Base-by-base conservation (phyloP, 2,888 invertebrate species). In the Harmothoe impar region DNA sequence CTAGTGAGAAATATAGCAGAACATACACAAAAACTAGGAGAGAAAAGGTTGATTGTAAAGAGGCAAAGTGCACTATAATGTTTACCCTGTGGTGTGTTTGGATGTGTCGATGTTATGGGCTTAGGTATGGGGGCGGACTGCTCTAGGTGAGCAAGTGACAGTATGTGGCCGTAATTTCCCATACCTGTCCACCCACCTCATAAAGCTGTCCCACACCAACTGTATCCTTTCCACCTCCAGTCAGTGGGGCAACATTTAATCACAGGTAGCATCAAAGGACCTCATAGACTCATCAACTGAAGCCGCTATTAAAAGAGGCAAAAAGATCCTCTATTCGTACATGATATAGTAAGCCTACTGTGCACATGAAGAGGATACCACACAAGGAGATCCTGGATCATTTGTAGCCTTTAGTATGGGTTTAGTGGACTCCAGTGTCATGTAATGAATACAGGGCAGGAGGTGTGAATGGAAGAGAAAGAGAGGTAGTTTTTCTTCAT, bases 141-240 rank as follows among this genome's bases (percentile, higher is more conserved):
- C 43, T 43, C 43, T 43, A 43, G 43, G 43, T 20, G 62, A 12
- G 62, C 3, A n/a, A n/a, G 20, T 62, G 23, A 62, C 62, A 20
- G 20, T 62, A 7, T n/a, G 7, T n/a, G 23, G 62, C 20, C 62
- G 62, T 62, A 62, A 62, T 15, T 62, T n/a, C 12, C 62, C 62
- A n/a, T 20, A 62, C 62, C 62, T 62, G 62, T 62, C 62, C 62
- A n/a, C 62, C 62, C 62, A 62, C 62, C 62, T n/a, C 62, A 62
- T 62, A 62, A 62, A 62, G 23, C 7, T 62, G 62, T 62, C 62
- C 62, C n/a, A n/a, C 23, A 62, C n/a, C 62, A 7, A 62, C 62
- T 62, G 62, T n/a, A 15, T 43, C 5, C 43, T 43, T 43, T 3
- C 43, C 10, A 43, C 43, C 43, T 43, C 43, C 43, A 43, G 43